Evolutionary conservation across 2,113 vertebrate genomes (phyloP).

Genomic region (Pomatorhinus ruficollis): DNA sequence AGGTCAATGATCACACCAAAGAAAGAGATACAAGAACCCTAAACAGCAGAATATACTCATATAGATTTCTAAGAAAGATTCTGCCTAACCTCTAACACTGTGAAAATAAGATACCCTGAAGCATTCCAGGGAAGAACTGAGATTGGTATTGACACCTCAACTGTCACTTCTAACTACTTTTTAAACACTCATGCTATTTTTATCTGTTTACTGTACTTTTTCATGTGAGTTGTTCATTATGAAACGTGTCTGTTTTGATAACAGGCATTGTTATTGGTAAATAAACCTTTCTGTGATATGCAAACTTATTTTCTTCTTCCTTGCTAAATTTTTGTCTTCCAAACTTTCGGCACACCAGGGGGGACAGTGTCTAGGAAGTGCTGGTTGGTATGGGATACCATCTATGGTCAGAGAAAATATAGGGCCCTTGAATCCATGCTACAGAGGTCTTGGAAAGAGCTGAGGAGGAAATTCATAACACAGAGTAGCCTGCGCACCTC

Average conservation of each 20-base stretch:
- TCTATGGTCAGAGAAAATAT: not conserved
- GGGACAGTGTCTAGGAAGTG: not conserved
- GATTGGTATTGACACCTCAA: not conserved
- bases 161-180: not conserved
- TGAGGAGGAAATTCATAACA: not conserved
- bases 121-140: not conserved
- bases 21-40: not conserved
- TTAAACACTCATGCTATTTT: not conserved
- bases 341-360: rapidly evolving
- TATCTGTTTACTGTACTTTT: not conserved
- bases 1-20: not conserved
- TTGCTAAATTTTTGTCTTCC: not conserved
- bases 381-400: not conserved
- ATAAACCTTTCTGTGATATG: not conserved
- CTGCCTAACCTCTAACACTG: not conserved
- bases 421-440: not conserved
- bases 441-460: not conserved
- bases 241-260: not conserved
- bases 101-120: not conserved
- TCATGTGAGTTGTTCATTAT: not conserved
- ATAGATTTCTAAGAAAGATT: not conserved
- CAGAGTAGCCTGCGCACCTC: not conserved
- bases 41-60: not conserved
- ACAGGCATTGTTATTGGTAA: not conserved
- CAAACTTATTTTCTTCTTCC: not conserved